Evolutionary conservation across 2,113 vertebrate species (phyloP), one percentile per base, ranked within the genome.

Genomic region (Channa maculata): DNA sequence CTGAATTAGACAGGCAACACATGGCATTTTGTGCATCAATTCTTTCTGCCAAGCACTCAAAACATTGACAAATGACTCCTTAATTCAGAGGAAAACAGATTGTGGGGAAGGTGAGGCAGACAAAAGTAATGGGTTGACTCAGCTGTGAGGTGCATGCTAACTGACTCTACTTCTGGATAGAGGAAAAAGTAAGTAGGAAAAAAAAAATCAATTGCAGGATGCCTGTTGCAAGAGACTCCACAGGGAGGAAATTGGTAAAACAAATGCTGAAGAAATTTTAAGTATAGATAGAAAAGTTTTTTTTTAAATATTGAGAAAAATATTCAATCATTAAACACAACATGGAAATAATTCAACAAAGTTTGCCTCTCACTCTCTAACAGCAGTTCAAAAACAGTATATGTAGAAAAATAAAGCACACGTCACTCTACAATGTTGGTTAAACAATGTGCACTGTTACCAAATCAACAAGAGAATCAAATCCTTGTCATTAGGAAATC

Each of bases 31-130:
- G 73, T 70, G 81, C 68, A 76, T 82, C 74, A 80, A 62, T 80
- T 82, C 54, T 43, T 75, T 58, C 65, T 85, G 83, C 75, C 83
- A 83, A 82, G 72, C 65, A 53, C 85, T 84, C 73, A 80, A 90
- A 87, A 71, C 83, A 36, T 46, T 90, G 89, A 94, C 76, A 88
- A 92, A 93, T 89, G 88, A 88, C 86, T 92, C 86, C 70, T 80
- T 86, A 90, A 91, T 90, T 69, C 79, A 64, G 87, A 79, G 34
- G 57, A 86, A 86, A 89, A 85, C 59, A 70, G 73, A 49, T 65
- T 74, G 55, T 68, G 77, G 65, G 71, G 70, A 86, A 87, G 77
- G 77, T 79, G 83, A 83, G 65, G 54, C 69, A 80, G 86, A 69
- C 48, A 86, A 77, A 90, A 88, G 83, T 83, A 91, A 91, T 71